Percentiles rank a stretch among this genome's conserved stretches.
Conservation (phyloP, 1,140 invertebrate species). For the Drosophila sturtevanti region DNA sequence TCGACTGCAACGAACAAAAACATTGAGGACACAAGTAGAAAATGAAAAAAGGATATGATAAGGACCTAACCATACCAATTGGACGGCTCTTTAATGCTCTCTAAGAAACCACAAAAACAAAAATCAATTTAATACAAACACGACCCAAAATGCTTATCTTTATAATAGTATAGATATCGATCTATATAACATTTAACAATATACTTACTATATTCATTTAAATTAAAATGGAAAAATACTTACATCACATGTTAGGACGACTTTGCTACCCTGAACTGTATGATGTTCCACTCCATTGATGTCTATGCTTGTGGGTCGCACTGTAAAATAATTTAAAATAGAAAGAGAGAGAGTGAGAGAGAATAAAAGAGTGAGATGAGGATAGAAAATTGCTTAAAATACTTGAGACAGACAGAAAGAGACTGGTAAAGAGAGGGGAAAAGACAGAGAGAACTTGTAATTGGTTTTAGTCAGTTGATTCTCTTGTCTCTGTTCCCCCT, state of each 20-base stretch:
- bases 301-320: constrained; percentile 89
- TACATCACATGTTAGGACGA: constrained; percentile 89
- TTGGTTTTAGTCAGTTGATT: constrained; percentile 49
- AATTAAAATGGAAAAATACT: constrained; percentile 43
- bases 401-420: constrained; percentile 7
- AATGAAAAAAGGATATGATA: not conserved
- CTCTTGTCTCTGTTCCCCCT: constrained; percentile 6
- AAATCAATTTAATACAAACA: too few relatives aligned
- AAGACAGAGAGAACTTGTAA: constrained; percentile 33
- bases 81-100: not conserved
- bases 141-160: too few relatives aligned
- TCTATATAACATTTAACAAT: too few relatives aligned
- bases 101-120: not conserved
- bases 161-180: too few relatives aligned
- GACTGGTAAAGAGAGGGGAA: not conserved
- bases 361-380: constrained; percentile 15
- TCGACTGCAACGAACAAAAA: constrained; percentile 29
- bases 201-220: not conserved
- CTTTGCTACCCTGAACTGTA: constrained; percentile 89
- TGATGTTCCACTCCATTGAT: constrained; percentile 89
- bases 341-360: constrained; percentile 10
- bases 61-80: not conserved
- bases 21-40: not conserved
- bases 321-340: constrained; percentile 82
- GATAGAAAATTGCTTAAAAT: constrained; percentile 74